phyloP scores from a whole-genome alignment of 2,888 invertebrate genomes.

The Sericinus montela region DNA sequence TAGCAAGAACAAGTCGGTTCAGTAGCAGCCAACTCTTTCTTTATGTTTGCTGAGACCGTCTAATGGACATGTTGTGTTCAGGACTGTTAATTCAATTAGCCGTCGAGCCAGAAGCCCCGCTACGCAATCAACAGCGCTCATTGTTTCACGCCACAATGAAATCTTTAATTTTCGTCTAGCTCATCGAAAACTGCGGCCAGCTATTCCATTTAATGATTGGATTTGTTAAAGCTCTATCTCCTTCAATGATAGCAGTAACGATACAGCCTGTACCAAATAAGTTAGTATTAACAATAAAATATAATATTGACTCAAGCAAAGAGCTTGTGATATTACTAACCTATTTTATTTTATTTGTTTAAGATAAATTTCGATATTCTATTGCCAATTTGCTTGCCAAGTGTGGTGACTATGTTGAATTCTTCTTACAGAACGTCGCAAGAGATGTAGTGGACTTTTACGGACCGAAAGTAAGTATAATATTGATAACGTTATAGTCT shows the following conservation, averaged over 20 bases:
- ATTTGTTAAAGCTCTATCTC: constrained; percentile 1
- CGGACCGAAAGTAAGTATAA: too few species aligned
- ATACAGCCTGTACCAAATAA: not conserved
- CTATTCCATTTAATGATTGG: constrained; percentile 2
- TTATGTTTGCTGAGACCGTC: constrained; percentile 46
- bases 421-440: too few species aligned
- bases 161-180: constrained; percentile 33
- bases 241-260: constrained; percentile 3
- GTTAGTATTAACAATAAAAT: too few species aligned
- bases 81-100: constrained; percentile 70
- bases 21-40: constrained; percentile 29
- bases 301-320: too few species aligned
- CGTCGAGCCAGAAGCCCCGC: constrained; percentile 38
- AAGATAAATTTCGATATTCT: too few species aligned
- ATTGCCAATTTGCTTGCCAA: too few species aligned
- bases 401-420: too few species aligned
- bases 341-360: too few species aligned
- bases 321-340: too few species aligned
- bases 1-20: constrained; percentile 7
- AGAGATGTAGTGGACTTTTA: too few species aligned
- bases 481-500: too few species aligned
- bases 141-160: constrained; percentile 56
- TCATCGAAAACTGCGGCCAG: not conserved
- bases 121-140: constrained; percentile 54
- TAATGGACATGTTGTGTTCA: constrained; percentile 70